Evolutionary conservation across 2,113 vertebrate species (phyloP), one percentile per base, ranked within the genome.

Genomic region (Balaenoptera acutorostrata): DNA sequence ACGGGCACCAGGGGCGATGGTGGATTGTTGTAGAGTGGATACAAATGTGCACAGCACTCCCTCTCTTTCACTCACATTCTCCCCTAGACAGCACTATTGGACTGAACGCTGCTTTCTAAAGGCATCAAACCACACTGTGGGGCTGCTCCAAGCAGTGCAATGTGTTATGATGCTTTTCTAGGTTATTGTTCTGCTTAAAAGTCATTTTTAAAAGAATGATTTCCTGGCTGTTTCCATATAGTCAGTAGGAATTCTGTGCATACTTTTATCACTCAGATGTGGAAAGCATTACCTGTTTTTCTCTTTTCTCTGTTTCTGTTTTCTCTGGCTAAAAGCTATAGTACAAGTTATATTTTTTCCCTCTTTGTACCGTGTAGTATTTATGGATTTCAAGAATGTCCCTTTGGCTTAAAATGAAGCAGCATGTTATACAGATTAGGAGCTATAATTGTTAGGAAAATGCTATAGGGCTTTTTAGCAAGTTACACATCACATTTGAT

Each of bases 361-460:
- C 25, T 57, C 11, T 96, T 66, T 36, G 8, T 95, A 80, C 86
- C 63, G 95, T 49, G 52, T 85, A 39, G 7, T 46, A 69, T 44
- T 94, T 93, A 74, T 95, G 81, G 75, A 93, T 96, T 97, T 97
- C 96, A 97, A 96, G 64, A 82, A 59, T 72, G 88, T 93, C 94
- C 57, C 75, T 98, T 96, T 88, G 86, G 63, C 90, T 87, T 88
- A 61, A 80, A 92, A 81, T 41, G 63, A 95, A 97, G 31, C 88
- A 92, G 44, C 91, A n/a, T 84, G 66, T 29, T 88, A 7, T 84
- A 68, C 23, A 63, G 61, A 88, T 52, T 90, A 94, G 96, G 95
- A 95, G 75, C 71, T 68, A n/a, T 44, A 92, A n/a, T 97, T 87
- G 91, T 97, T 97, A 97, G 66, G 92, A 94, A 97, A 97, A 94